Conservation (phyloP, 2,113 vertebrate genomes). For the Rhipidura dahli region DNA sequence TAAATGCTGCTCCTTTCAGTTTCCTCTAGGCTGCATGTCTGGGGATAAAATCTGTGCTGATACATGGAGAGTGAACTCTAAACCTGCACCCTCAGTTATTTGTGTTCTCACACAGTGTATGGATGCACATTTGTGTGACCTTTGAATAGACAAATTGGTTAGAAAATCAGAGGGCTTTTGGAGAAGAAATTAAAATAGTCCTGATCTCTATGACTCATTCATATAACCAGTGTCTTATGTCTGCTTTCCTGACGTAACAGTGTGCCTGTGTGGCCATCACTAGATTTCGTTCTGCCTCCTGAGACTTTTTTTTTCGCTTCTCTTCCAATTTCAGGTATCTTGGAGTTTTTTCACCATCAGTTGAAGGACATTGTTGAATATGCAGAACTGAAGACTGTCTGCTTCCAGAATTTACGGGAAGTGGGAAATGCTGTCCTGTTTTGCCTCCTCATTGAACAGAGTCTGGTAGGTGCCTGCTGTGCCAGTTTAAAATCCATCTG, state of each 20-base stretch:
- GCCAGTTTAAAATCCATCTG: not conserved
- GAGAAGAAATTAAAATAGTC: not conserved
- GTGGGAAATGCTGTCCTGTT: conserved; percentile 88
- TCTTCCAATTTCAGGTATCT: conserved; percentile 74
- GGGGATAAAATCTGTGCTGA: not conserved
- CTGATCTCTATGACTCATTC: rapidly evolving
- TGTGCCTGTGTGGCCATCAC: not conserved
- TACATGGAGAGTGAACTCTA: not conserved
- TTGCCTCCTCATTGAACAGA: conserved; percentile 88
- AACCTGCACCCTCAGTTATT: rapidly evolving
- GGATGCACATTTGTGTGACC: not conserved
- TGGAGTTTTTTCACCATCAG: conserved; percentile 91
- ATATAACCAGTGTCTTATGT: not conserved
- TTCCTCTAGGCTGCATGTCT: not conserved
- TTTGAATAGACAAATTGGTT: not conserved
- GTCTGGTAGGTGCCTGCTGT: conserved; percentile 77
- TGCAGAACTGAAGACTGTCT: conserved; percentile 87
- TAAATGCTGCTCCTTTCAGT: not conserved
- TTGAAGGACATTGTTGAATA: conserved; percentile 91
- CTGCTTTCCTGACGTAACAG: not conserved
- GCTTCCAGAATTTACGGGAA: conserved; percentile 89
- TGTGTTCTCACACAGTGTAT: not conserved
- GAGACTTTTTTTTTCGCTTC: not conserved
- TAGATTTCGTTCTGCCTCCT: not conserved
- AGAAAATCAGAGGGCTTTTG: not conserved